Percentiles rank a stretch among this genome's conserved stretches.
These are phyloP conservation scores for Oeneis ivallda DNA, from an alignment of 2,888 invertebrate genomes.

Conservation along the genomic window DNA sequence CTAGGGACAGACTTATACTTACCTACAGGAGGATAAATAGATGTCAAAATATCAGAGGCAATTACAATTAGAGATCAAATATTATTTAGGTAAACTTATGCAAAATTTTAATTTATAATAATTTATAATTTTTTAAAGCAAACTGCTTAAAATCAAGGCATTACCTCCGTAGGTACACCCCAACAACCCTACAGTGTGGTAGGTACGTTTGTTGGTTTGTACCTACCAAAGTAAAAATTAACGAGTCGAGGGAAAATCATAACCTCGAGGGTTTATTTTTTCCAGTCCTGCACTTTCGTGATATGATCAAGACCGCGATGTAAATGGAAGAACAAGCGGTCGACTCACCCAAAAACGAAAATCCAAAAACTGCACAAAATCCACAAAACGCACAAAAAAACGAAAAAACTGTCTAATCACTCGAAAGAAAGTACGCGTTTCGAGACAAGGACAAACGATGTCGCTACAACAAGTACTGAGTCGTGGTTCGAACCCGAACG, in stretches of 20 bases:
- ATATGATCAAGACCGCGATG: neutral
- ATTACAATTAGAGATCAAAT: no score
- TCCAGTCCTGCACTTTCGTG: neutral
- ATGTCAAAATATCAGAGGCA: no score
- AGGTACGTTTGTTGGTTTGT: no score
- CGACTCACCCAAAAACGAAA: conserved; percentile 3
- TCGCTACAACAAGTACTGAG: conserved; percentile 38
- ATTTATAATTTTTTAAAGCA: no score
- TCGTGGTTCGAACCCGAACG: conserved; percentile 34
- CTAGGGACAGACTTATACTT: no score
- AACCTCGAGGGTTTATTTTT: neutral
- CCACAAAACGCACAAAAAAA: conserved; percentile 22
- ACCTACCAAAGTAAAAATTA: no score
- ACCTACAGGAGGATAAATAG: no score
- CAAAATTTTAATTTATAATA: no score
- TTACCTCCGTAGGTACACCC: no score
- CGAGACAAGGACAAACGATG: conserved; percentile 45
- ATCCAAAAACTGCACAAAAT: conserved; percentile 8
- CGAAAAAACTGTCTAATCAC: conserved; percentile 40
- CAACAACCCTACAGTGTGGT: no score
- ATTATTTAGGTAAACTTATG: no score
- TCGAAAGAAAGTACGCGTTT: conserved; percentile 39
- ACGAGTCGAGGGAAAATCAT: neutral
- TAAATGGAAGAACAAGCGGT: neutral
- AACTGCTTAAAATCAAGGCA: no score